Evolutionary conservation across 2,888 invertebrate genomes (phyloP).

Genomic region (Zygogramma bicolorata): DNA sequence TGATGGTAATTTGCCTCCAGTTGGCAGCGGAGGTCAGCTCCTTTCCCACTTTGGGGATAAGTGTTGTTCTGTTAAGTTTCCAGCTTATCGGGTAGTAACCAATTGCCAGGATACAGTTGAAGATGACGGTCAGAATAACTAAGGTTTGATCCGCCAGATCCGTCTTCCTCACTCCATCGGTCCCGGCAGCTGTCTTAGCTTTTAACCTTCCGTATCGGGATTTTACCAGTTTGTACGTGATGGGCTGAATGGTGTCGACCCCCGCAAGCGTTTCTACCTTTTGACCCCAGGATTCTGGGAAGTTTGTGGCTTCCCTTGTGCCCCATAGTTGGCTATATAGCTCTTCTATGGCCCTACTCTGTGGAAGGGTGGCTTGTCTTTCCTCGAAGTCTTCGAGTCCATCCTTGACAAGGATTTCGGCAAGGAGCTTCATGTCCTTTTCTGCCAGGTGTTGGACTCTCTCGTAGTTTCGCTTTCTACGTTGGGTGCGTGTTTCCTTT

Average conservation of each 20-base stretch:
- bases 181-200: not conserved
- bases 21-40: not conserved
- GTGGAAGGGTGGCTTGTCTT: not conserved
- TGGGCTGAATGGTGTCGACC: not conserved
- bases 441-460: not conserved
- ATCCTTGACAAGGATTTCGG: not conserved
- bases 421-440: not conserved
- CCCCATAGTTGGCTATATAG: not conserved
- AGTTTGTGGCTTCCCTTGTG: not conserved
- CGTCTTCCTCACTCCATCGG: not conserved
- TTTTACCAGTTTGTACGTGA: not conserved
- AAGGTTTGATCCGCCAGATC: not conserved
- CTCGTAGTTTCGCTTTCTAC: not conserved
- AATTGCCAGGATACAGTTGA: not conserved
- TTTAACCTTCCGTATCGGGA: not conserved
- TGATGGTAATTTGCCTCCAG: slow-evolving; percentile 11
- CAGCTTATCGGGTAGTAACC: slow-evolving; percentile 2
- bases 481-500: too few relatives aligned
- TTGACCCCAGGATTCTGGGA: not conserved
- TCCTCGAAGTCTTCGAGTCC: not conserved
- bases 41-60: slow-evolving; percentile 6
- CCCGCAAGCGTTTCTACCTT: not conserved
- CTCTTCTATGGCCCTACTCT: not conserved
- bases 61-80: not conserved
- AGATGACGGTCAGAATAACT: not conserved